Evolutionary conservation across 2,888 invertebrate genomes (phyloP).

Genomic region (Fragum whitleyi): DNA sequence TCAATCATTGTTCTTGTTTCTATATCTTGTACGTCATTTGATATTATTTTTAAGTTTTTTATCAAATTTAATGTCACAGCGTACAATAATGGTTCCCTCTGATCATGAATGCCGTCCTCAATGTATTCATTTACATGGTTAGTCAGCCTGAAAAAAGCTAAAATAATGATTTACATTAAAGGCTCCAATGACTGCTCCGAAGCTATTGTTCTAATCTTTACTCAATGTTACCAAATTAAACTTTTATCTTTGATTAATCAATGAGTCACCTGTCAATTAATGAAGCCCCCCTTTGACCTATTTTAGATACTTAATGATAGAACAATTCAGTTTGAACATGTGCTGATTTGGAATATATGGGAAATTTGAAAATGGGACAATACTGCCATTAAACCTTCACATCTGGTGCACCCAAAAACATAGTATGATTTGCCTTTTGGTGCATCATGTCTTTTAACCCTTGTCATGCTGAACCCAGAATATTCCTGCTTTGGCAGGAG

Average conservation of each 20-base stretch:
- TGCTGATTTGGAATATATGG: background rate
- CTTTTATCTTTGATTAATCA: conserved; percentile 38
- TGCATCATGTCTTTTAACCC: too few relatives aligned
- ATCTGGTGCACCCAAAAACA: too few relatives aligned
- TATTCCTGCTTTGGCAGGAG: too few relatives aligned
- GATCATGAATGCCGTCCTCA: background rate
- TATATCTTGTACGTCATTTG: background rate
- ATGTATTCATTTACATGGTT: conserved; percentile 13
- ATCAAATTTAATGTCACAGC: background rate
- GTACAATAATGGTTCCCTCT: background rate
- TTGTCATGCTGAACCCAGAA: too few relatives aligned
- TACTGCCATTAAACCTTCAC: too few relatives aligned
- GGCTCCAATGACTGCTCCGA: conserved; percentile 9
- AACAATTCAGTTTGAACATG: background rate
- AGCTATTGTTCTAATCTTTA: conserved; percentile 4
- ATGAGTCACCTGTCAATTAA: conserved; percentile 42
- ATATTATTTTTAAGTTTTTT: background rate
- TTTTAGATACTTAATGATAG: background rate
- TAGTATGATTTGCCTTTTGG: too few relatives aligned
- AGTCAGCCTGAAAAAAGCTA: background rate
- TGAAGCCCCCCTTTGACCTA: background rate
- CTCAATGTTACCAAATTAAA: background rate
- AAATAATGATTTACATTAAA: conserved; percentile 16
- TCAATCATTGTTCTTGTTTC: background rate
- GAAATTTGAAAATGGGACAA: background rate